These are phyloP conservation scores for Drosophila littoralis DNA, from an alignment of 1,140 invertebrate genomes.

Conservation along the genomic window DNA sequence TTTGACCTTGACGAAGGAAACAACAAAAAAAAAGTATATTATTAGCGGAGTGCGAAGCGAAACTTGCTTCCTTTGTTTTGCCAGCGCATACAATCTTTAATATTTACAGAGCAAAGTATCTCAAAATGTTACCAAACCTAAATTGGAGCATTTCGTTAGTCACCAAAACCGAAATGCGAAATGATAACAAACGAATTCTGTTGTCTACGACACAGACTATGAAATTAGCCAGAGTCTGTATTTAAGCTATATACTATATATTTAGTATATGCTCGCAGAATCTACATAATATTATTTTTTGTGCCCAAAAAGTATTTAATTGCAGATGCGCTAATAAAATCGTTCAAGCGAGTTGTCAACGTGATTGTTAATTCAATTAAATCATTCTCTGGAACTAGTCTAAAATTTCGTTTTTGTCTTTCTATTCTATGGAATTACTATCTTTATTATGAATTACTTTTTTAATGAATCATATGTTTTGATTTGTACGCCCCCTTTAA, in stretches of 20 bases:
- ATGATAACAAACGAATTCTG: not conserved
- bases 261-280: no score
- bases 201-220: slow-evolving; percentile 1
- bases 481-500: slow-evolving; percentile 31
- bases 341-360: not conserved
- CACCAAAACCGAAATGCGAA: not conserved
- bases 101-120: slow-evolving; percentile 19
- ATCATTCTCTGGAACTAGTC: slow-evolving; percentile 11
- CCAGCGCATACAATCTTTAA: slow-evolving; percentile 21
- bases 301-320: not conserved
- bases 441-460: slow-evolving; percentile 7
- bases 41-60: slow-evolving; percentile 49
- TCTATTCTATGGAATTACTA: not conserved
- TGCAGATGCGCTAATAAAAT: no score
- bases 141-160: not conserved
- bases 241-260: not conserved
- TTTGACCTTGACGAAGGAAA: slow-evolving; percentile 57
- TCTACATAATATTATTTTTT: not conserved
- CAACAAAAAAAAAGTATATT: slow-evolving; percentile 3
- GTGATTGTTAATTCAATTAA: not conserved
- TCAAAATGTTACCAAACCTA: not conserved
- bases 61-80: slow-evolving; percentile 9
- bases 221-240: not conserved
- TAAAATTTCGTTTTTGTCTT: slow-evolving; percentile 1
- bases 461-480: slow-evolving; percentile 17